Percentiles rank a stretch among this genome's conserved stretches.
Conservation (phyloP, 1,140 invertebrate genomes). For the Psix sp. region DNA sequence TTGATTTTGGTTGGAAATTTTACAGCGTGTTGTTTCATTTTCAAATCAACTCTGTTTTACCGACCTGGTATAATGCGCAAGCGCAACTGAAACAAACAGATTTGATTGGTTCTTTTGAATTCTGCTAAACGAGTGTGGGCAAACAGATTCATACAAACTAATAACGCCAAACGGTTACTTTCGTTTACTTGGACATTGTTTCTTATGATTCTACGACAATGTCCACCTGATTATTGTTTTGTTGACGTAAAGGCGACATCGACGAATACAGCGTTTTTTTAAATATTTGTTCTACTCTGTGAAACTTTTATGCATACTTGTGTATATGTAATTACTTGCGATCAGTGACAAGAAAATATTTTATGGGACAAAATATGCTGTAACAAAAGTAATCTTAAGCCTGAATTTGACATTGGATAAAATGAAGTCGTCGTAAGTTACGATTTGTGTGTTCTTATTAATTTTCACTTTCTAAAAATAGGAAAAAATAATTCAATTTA, state of each 20-base stretch:
- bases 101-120: conserved; percentile 36
- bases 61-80: conserved; percentile 7
- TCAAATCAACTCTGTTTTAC: not conserved
- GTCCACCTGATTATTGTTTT: no score
- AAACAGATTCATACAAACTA: conserved; percentile 24
- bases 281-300: not conserved
- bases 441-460: conserved; percentile 6
- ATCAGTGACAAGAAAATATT: not conserved
- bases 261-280: not conserved
- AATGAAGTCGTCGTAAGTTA: conserved; percentile 64
- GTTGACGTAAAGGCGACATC: not conserved
- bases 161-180: conserved; percentile 29
- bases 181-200: not conserved
- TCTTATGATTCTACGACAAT: not conserved
- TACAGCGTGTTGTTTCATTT: no score
- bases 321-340: not conserved
- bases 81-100: not conserved
- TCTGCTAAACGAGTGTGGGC: conserved; percentile 14
- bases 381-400: not conserved
- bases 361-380: conserved; percentile 12
- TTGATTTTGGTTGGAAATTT: no score
- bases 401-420: conserved; percentile 10
- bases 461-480: conserved; percentile 1
- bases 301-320: conserved; percentile 2
- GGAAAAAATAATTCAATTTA: no score